Percentiles rank a stretch among this genome's conserved stretches.
phyloP scores from a whole-genome alignment of 37 sponge, comb jelly and placozoan species.

The Cladorhizidae sp. region DNA sequence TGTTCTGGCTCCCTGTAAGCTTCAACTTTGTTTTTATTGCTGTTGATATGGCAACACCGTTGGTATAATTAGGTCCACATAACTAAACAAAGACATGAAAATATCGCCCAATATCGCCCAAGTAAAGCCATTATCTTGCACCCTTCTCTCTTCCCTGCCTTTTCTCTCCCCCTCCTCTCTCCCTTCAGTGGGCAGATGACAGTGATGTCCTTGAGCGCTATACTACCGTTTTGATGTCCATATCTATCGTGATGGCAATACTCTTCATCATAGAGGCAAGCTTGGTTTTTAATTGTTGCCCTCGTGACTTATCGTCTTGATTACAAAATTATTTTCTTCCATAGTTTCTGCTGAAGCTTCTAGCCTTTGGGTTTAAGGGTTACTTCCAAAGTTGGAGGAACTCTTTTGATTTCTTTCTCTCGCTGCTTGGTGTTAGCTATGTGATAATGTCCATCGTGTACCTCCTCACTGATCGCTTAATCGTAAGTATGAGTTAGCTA shows the following conservation, averaged over 20 bases:
- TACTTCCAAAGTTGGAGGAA: slow-evolving; percentile 68
- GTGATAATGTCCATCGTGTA: slow-evolving; percentile 27
- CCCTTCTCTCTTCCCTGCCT: neutral
- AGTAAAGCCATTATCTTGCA: no score
- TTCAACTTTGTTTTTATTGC: no score
- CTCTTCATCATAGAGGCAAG: slow-evolving; percentile 55
- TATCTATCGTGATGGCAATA: slow-evolving; percentile 25
- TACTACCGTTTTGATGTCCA: neutral
- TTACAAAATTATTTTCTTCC: neutral
- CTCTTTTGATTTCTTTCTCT: slow-evolving; percentile 34
- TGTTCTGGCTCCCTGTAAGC: slow-evolving; percentile 42
- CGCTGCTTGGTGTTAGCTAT: slow-evolving; percentile 28
- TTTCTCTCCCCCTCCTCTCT: neutral
- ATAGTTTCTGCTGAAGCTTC: slow-evolving; percentile 45
- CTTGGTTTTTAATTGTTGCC: no score
- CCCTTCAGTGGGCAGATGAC: slow-evolving; percentile 12
- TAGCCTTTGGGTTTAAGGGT: slow-evolving; percentile 41
- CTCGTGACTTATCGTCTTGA: neutral
- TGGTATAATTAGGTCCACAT: no score
- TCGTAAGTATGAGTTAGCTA: no score
- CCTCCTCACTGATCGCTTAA: neutral
- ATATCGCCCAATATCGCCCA: no score
- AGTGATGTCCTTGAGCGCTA: neutral
- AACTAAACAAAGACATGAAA: no score
- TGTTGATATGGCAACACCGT: no score